Percentiles rank a stretch among this genome's conserved stretches.
Conservation (phyloP, 2,888 invertebrate genomes). For the Archips crataeganus region DNA sequence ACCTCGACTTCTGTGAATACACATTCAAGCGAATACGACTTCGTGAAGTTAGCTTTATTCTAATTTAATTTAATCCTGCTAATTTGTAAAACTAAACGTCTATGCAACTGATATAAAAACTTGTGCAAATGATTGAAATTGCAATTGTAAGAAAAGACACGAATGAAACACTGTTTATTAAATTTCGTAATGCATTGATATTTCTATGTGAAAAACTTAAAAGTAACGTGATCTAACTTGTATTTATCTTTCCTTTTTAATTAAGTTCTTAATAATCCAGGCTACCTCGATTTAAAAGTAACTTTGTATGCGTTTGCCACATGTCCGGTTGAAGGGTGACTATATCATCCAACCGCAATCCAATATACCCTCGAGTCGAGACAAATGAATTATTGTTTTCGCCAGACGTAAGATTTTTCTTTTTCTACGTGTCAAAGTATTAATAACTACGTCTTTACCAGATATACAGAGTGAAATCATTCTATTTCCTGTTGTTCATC, state of each 20-base stretch:
- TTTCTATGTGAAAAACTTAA: not conserved
- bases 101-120: not conserved
- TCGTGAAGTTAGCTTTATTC: not conserved
- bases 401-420: slow-evolving; percentile 2
- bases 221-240: not conserved
- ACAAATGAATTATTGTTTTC: not conserved
- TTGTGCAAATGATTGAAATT: not conserved
- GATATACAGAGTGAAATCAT: not conserved
- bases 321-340: not conserved
- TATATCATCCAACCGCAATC: not conserved
- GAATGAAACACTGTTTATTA: no score
- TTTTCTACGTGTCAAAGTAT: not conserved
- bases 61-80: not conserved
- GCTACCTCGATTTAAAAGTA: not conserved
- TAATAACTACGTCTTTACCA: not conserved
- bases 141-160: no score
- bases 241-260: not conserved
- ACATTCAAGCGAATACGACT: not conserved
- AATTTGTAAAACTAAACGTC: not conserved
- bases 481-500: not conserved
- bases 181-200: no score
- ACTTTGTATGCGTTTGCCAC: not conserved
- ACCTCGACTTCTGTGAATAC: not conserved
- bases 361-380: not conserved
- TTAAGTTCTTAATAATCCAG: not conserved